These are phyloP conservation scores for Lasiommata megera DNA, from an alignment of 2,888 invertebrate species.

Conservation along the genomic window DNA sequence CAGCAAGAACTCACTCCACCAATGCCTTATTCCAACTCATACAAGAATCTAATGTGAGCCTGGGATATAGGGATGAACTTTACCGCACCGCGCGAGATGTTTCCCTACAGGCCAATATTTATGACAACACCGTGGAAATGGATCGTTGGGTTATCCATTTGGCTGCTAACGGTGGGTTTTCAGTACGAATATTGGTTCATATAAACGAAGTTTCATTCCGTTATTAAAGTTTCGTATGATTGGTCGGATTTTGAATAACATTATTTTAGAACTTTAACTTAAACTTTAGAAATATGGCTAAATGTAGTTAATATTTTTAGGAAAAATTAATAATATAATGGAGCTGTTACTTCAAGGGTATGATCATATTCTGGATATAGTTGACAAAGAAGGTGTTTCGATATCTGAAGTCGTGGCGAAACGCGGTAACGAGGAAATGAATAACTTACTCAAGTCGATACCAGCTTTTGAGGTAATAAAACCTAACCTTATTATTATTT, in stretches of 20 bases:
- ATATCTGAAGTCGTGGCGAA: constrained; percentile 86
- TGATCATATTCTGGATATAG: constrained; percentile 91
- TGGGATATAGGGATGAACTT: constrained; percentile 91
- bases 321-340: constrained; percentile 69
- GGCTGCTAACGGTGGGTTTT: constrained; percentile 91
- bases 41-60: constrained; percentile 89
- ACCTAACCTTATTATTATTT: no score
- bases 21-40: constrained; percentile 90
- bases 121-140: constrained; percentile 90
- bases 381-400: constrained; percentile 85
- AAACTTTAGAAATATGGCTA: no score
- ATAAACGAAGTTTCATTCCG: no score
- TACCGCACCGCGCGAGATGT: constrained; percentile 94
- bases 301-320: constrained; percentile 41
- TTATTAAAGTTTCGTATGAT: no score
- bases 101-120: constrained; percentile 88
- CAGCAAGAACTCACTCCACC: constrained; percentile 89
- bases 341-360: constrained; percentile 91
- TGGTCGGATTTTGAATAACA: no score
- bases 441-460: constrained; percentile 86
- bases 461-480: constrained; percentile 87
- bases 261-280: no score
- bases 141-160: constrained; percentile 90
- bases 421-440: constrained; percentile 85
- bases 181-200: no score